Evolutionary conservation across 2,113 vertebrate species (phyloP).

Genomic region (Zosterops borbonicus): DNA sequence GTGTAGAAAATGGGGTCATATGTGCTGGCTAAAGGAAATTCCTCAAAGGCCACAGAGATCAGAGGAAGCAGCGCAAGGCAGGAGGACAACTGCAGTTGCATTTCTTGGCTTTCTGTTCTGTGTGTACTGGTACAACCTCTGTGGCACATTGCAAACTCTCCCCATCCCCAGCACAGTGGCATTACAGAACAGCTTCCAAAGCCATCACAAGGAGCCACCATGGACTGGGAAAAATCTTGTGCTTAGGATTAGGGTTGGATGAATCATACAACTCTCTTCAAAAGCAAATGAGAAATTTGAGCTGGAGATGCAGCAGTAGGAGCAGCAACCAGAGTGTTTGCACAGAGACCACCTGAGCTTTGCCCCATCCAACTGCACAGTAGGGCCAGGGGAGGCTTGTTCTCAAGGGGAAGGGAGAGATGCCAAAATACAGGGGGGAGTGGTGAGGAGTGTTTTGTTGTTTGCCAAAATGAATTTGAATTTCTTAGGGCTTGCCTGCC

Average conservation of each 20-base stretch:
- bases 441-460: neutral
- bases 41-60: neutral
- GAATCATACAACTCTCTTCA: neutral
- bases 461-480: neutral
- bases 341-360: neutral
- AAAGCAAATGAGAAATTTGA: neutral
- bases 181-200: neutral
- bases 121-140: neutral
- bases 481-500: neutral
- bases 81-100: neutral
- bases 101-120: neutral
- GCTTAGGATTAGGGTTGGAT: neutral
- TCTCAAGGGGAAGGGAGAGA: neutral
- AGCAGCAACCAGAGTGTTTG: neutral
- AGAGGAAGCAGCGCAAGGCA: neutral
- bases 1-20: neutral
- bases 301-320: neutral
- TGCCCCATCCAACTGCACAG: neutral
- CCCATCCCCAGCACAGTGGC: neutral
- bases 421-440: neutral
- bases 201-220: neutral
- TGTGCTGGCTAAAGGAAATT: neutral
- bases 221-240: neutral
- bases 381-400: neutral
- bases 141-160: neutral